Evolutionary conservation across 30 jellyfish, hydroid and myxozoan genomes (phyloP).

Genomic region (Mastigias papua): DNA sequence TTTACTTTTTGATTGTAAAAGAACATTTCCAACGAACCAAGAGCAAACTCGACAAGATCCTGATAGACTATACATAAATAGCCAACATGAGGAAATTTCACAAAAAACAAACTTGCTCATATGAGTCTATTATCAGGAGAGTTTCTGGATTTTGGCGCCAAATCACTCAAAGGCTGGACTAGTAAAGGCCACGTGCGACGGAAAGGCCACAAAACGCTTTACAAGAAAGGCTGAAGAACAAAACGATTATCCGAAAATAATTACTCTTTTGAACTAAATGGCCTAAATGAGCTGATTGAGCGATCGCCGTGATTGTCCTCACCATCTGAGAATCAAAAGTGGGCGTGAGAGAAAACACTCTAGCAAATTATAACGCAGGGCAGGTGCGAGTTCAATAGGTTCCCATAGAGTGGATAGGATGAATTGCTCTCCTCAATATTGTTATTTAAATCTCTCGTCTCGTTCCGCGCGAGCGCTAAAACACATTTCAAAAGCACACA

Average conservation of each 20-base stretch:
- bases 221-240: conserved; percentile 44
- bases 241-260: conserved; percentile 51
- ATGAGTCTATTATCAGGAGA: background rate
- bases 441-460: conserved; percentile 85
- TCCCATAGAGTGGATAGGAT: conserved; percentile 79
- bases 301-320: conserved; percentile 64
- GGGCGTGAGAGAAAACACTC: conserved; percentile 90
- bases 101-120: background rate
- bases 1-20: conserved; percentile 1
- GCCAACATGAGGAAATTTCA: background rate
- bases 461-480: conserved; percentile 79
- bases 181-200: conserved; percentile 68
- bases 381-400: conserved; percentile 90
- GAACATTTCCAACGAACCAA: background rate
- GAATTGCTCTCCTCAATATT: conserved; percentile 65
- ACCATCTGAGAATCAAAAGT: conserved; percentile 60
- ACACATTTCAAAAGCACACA: conserved; percentile 82
- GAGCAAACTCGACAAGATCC: background rate
- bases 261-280: conserved; percentile 52
- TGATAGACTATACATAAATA: background rate
- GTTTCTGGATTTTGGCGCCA: conserved; percentile 78
- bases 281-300: conserved; percentile 66
- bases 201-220: conserved; percentile 67
- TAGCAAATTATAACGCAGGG: conserved; percentile 75
- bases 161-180: conserved; percentile 67